These are phyloP conservation scores for Sesia bembeciformis DNA, from an alignment of 2,888 invertebrate species.

Conservation along the genomic window DNA sequence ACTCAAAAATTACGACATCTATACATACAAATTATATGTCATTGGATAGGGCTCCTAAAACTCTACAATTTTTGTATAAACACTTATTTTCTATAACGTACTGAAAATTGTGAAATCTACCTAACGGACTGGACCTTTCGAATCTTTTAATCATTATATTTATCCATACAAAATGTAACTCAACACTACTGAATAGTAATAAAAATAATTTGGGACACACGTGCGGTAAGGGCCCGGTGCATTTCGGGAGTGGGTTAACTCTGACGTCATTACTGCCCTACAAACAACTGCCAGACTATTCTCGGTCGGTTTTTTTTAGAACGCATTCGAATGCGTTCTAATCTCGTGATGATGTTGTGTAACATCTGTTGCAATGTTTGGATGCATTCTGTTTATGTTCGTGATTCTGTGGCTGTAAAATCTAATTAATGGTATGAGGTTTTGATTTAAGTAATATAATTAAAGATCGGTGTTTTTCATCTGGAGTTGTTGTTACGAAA, in stretches of 20 bases:
- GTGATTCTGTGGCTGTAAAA: background rate
- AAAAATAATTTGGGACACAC: slow-evolving; percentile 37
- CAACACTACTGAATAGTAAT: slow-evolving; percentile 8
- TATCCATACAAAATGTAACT: too few species aligned
- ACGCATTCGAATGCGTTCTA: slow-evolving; percentile 26
- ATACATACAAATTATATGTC: too few species aligned
- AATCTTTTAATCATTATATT: too few species aligned
- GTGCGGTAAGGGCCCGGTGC: slow-evolving; percentile 39
- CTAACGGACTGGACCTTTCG: too few species aligned
- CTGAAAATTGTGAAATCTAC: too few species aligned
- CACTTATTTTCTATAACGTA: too few species aligned
- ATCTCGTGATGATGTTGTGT: slow-evolving; percentile 9
- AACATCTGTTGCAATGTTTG: background rate
- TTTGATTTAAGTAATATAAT: too few species aligned
- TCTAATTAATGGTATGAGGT: background rate
- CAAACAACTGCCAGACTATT: slow-evolving; percentile 28
- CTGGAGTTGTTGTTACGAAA: too few species aligned
- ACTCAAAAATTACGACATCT: too few species aligned
- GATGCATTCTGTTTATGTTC: background rate
- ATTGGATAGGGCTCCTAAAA: too few species aligned
- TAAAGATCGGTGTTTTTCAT: too few species aligned
- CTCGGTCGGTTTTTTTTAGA: slow-evolving; percentile 24
- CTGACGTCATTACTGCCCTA: slow-evolving; percentile 49
- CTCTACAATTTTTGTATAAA: too few species aligned
- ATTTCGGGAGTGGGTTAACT: slow-evolving; percentile 38